Evolutionary conservation across 2,797 vertebrate genomes (phyloP).

Genomic region (Steatocranus sp.): DNA sequence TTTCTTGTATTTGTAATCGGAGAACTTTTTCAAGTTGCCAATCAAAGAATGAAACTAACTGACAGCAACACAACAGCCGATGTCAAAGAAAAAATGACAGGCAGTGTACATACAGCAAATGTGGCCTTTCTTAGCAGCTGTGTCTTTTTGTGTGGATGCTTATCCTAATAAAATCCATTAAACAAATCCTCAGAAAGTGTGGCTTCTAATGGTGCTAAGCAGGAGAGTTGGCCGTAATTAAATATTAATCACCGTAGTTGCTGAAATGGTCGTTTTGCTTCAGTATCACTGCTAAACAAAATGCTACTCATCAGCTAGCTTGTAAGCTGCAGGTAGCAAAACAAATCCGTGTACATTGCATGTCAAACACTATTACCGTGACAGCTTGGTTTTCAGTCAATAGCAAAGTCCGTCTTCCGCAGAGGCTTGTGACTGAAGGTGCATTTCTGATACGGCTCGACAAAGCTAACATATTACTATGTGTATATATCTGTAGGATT

Average conservation of each 20-base stretch:
- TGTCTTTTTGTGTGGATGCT: not conserved
- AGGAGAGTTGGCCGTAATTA: not conserved
- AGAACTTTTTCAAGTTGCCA: not conserved
- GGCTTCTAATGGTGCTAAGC: not conserved
- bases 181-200: not conserved
- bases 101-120: not conserved
- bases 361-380: not conserved
- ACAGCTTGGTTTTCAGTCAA: conserved; percentile 7
- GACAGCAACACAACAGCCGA: not conserved
- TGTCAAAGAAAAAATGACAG: not conserved
- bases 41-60: not conserved
- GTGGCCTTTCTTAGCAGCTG: not conserved
- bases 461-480: not conserved
- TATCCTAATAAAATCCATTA: not conserved
- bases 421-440: not conserved
- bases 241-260: not conserved
- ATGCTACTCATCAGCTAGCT: conserved; percentile 9
- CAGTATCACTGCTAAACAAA: not conserved
- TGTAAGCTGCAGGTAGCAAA: not conserved
- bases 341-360: conserved; percentile 10
- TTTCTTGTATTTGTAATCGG: not conserved
- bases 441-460: not conserved
- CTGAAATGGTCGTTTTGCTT: not conserved
- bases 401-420: not conserved
- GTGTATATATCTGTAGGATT: not conserved